These are phyloP conservation scores for Euspilapteryx auroguttella DNA, from an alignment of 2,888 invertebrate genomes.

Conservation along the genomic window DNA sequence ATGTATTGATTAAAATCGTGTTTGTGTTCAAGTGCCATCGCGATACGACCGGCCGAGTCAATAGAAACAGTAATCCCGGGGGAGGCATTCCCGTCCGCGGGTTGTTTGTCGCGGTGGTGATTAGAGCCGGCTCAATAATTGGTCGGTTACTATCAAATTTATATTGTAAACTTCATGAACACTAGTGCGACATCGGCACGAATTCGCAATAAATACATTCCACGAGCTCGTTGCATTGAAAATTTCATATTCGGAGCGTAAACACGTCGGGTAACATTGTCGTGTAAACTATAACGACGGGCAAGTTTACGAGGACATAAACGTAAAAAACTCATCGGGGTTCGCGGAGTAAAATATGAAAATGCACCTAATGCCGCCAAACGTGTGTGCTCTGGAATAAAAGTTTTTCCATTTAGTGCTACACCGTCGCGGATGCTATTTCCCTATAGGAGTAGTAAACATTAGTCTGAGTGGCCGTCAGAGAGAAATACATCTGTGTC, in stretches of 20 bases:
- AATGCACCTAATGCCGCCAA: slow-evolving; percentile 37
- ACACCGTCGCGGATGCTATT: slow-evolving; percentile 36
- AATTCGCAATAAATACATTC: slow-evolving; percentile 21
- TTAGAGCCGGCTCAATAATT: slow-evolving; percentile 1
- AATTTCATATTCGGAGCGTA: slow-evolving; percentile 35
- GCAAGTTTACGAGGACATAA: slow-evolving; percentile 45
- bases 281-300: slow-evolving; percentile 37
- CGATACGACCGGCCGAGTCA: slow-evolving; percentile 19
- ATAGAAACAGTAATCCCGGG: slow-evolving; percentile 26
- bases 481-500: too few species aligned
- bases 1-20: slow-evolving; percentile 58
- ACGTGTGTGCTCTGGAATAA: slow-evolving; percentile 38
- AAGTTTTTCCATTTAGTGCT: slow-evolving; percentile 50
- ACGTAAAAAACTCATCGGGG: slow-evolving; percentile 53
- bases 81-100: too few species aligned
- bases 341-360: slow-evolving; percentile 39
- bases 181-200: too few species aligned
- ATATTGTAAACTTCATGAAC: too few species aligned
- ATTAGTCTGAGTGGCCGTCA: slow-evolving; percentile 28
- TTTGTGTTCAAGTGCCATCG: slow-evolving; percentile 46
- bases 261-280: slow-evolving; percentile 43
- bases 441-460: slow-evolving; percentile 59
- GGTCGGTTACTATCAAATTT: too few species aligned
- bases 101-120: too few species aligned
- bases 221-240: slow-evolving; percentile 26